Evolutionary conservation across 2,888 invertebrate species (phyloP), one percentile per base, ranked within the genome.

Genomic region (Mongoloraphidia duomilia): DNA sequence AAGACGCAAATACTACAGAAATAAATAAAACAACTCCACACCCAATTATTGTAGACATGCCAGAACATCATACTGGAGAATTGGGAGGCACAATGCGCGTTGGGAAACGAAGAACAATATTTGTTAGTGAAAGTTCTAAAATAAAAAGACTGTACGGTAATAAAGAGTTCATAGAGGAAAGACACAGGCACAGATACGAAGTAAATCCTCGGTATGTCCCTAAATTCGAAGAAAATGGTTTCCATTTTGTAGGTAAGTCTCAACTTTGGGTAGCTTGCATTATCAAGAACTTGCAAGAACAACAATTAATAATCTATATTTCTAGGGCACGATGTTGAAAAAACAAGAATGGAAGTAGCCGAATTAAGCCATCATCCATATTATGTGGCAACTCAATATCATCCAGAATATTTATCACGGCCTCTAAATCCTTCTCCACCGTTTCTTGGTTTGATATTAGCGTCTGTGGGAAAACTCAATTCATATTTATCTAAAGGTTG

Each of bases 61-160:
- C 97, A 0, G 98, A 99, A 68, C 94, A 97, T 66, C 91, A 92
- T 64, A 80, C 84, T 0, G 94, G 91, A 0, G 77, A 85, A 56
- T 79, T 92, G 75, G 98, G 98, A 2, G 98, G 96, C 9, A 98
- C 98, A 0, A 98, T 99, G 98, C 74, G 98, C 51, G 72, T 99
- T 43, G 98, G 98, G n/a, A 88, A 84, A 63, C 79, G 96, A 59
- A 81, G 79, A 51, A 97, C 97, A 0, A 69, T 83, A 39, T 87
- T 99, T 63, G 78, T 79, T 2, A 67, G 73, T 3, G 74, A 75
- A 12, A 61, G 63, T 51, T 73, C 73, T 58, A 65, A 78, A 54
- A 73, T 85, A 57, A 77, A 76, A 51, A 76, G 80, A 65, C 67
- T 93, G 3, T 93, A 93, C 69, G 84, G 84, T 6, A 79, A 78